These are phyloP conservation scores for Agrilus cyanescens DNA, from an alignment of 2,888 invertebrate species.

Conservation along the genomic window DNA sequence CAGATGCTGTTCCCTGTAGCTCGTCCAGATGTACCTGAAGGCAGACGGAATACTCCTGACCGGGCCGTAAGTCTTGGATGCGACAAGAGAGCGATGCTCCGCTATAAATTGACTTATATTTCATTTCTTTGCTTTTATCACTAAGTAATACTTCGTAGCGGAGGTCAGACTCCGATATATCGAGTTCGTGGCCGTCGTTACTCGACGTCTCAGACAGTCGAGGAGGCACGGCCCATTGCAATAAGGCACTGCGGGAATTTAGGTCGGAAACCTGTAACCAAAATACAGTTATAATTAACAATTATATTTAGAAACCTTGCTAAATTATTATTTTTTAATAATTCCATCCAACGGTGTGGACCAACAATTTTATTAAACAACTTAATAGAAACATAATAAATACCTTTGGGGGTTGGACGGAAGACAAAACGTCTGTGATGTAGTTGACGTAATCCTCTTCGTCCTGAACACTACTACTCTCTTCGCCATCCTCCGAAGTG, in stretches of 20 bases:
- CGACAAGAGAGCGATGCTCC: constrained; percentile 66
- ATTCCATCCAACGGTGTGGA: too few species aligned
- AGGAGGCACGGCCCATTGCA: constrained; percentile 66
- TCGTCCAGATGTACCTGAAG: constrained; percentile 67
- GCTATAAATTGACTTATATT: constrained; percentile 75
- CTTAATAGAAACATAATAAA: constrained; percentile 13
- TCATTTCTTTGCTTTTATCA: constrained; percentile 65
- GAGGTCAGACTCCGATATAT: constrained; percentile 51
- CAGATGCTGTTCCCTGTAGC: constrained; percentile 62
- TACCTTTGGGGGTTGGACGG: constrained; percentile 64
- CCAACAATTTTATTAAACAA: too few species aligned
- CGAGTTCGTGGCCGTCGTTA: constrained; percentile 40
- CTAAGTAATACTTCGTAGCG: constrained; percentile 73
- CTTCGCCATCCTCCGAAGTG: constrained; percentile 72
- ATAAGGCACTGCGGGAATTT: constrained; percentile 71
- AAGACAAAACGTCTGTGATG: constrained; percentile 59
- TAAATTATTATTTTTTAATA: background rate
- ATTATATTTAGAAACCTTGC: background rate
- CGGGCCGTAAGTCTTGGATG: constrained; percentile 75
- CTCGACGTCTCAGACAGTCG: constrained; percentile 37
- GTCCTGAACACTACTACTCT: constrained; percentile 59
- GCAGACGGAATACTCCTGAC: constrained; percentile 77
- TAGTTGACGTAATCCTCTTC: constrained; percentile 61
- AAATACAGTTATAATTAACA: background rate
- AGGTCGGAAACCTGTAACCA: constrained; percentile 63